phyloP scores from a whole-genome alignment of 1,140 invertebrate species.

The Neuroterus valhalla region DNA sequence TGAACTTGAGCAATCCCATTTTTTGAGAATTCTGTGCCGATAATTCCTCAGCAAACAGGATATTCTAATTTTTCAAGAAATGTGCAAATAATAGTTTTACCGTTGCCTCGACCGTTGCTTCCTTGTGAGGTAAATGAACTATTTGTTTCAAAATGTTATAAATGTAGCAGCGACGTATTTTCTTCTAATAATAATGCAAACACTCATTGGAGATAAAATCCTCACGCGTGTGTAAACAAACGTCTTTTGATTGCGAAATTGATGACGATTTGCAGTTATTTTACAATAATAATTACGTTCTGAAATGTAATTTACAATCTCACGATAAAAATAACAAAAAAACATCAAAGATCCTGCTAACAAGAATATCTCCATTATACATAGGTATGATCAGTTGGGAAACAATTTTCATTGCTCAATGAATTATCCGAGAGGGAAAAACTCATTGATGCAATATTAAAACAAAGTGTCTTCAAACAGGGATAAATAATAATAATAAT shows the following conservation, averaged over 20 bases:
- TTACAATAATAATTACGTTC: not conserved
- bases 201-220: not conserved
- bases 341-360: not conserved
- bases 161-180: no score
- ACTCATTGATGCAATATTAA: not conserved
- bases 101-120: not conserved
- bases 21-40: not conserved
- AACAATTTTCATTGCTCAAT: conserved; percentile 12
- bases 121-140: no score
- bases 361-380: not conserved
- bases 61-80: not conserved
- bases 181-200: no score
- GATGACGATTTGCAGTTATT: not conserved
- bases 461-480: not conserved
- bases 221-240: not conserved
- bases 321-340: not conserved
- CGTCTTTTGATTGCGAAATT: not conserved
- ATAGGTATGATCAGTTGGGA: not conserved
- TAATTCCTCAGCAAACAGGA: not conserved
- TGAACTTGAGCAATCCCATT: not conserved
- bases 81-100: not conserved
- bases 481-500: not conserved
- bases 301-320: not conserved
- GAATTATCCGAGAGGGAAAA: not conserved
- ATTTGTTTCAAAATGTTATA: no score